Conservation (phyloP, 1,140 invertebrate species). For the Heliconius eleuchia region DNA sequence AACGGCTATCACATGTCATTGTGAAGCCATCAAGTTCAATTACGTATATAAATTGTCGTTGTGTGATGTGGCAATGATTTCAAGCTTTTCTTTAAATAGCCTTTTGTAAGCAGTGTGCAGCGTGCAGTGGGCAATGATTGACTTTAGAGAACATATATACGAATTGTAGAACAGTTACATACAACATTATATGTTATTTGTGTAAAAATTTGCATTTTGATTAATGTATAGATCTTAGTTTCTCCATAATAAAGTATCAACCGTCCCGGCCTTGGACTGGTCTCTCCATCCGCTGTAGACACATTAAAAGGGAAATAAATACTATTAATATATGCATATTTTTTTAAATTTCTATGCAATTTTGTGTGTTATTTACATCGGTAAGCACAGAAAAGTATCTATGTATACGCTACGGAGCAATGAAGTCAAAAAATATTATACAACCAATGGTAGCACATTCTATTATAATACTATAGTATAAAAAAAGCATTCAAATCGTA, state of each 20-base stretch:
- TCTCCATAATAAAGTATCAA: no score
- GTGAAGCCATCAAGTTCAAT: background rate
- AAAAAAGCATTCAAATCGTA: background rate
- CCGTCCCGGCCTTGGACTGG: no score
- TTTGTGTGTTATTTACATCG: no score
- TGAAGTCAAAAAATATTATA: background rate
- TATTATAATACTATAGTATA: background rate
- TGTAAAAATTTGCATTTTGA: no score
- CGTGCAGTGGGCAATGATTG: background rate
- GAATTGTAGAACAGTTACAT: no score
- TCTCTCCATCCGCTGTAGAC: no score
- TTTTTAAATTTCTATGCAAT: no score
- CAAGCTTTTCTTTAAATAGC: background rate
- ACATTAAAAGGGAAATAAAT: no score
- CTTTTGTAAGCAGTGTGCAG: background rate
- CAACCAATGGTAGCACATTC: background rate
- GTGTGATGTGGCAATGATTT: background rate
- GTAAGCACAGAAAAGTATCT: background rate
- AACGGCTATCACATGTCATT: conserved; percentile 21
- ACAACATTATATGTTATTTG: no score
- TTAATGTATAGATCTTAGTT: no score
- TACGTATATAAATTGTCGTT: background rate
- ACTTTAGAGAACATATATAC: no score
- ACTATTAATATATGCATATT: no score
- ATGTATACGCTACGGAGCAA: background rate